Conservation (phyloP, 1,140 invertebrate genomes). For the Parasteatoda tepidariorum region DNA sequence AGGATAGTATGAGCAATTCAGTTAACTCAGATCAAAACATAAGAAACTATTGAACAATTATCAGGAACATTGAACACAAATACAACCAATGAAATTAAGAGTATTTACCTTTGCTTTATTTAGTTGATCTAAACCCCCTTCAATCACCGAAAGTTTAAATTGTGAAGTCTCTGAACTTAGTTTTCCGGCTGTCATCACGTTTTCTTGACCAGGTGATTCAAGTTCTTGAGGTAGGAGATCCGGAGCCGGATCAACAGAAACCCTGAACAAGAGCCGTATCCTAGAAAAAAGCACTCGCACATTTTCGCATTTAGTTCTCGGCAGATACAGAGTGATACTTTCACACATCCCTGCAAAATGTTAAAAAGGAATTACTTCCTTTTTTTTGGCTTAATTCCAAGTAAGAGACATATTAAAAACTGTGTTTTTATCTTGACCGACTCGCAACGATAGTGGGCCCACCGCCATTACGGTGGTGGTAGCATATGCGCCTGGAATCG, state of each 20-base stretch:
- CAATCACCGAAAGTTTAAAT: slow-evolving; percentile 37
- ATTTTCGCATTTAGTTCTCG: slow-evolving; percentile 54
- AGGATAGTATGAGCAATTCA: too few species aligned
- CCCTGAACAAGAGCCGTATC: slow-evolving; percentile 49
- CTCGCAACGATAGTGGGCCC: not conserved
- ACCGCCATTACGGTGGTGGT: slow-evolving; percentile 21
- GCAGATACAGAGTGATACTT: slow-evolving; percentile 47
- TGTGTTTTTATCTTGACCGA: not conserved
- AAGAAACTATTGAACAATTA: too few species aligned
- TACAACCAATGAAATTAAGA: too few species aligned
- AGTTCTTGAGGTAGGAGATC: slow-evolving; percentile 29
- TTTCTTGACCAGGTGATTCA: slow-evolving; percentile 35
- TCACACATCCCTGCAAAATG: slow-evolving; percentile 45
- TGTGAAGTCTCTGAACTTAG: slow-evolving; percentile 25
- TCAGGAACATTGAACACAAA: too few species aligned
- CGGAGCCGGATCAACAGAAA: slow-evolving; percentile 47
- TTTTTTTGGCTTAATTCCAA: not conserved
- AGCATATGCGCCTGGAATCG: not conserved
- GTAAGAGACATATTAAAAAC: not conserved
- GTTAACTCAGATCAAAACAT: too few species aligned
- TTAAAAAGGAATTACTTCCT: not conserved
- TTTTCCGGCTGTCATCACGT: slow-evolving; percentile 30
- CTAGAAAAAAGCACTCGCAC: slow-evolving; percentile 50
- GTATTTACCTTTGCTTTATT: slow-evolving; percentile 54
- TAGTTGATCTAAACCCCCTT: slow-evolving; percentile 39